Conservation (phyloP, 2,797 vertebrate genomes). For the Catharus ustulatus region DNA sequence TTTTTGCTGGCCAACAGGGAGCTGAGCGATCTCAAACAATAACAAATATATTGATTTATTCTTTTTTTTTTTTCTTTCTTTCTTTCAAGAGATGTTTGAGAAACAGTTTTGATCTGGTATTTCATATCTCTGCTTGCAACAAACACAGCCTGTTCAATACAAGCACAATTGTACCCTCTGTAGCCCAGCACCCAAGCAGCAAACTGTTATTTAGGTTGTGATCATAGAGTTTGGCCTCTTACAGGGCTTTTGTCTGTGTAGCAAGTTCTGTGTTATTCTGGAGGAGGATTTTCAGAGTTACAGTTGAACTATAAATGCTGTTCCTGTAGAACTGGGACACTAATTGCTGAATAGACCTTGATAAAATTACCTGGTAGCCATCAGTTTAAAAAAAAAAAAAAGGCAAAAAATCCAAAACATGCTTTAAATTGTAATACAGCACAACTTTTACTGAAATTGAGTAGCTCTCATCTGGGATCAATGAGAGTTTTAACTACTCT, state of each 20-base stretch:
- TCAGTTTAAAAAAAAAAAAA: neutral
- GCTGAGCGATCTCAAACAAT: neutral
- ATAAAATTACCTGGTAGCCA: neutral
- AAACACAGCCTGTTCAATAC: neutral
- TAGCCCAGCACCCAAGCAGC: neutral
- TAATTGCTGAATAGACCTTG: neutral
- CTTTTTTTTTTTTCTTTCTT: too few relatives aligned
- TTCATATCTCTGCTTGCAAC: neutral
- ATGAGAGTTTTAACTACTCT: neutral
- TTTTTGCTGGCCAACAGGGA: neutral
- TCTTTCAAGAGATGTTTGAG: neutral
- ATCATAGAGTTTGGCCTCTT: neutral
- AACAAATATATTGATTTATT: neutral
- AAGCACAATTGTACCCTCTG: neutral
- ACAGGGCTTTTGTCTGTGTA: neutral
- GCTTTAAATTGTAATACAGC: neutral
- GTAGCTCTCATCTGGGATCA: neutral
- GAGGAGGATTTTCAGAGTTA: neutral
- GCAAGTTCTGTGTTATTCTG: neutral
- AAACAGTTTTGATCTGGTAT: neutral
- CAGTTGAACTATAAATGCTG: neutral
- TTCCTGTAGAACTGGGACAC: neutral
- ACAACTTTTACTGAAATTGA: neutral
- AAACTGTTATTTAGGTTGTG: neutral
- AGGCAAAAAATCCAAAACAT: too few relatives aligned